phyloP scores from a whole-genome alignment of 2,113 vertebrate species.

The Anguilla japonica region DNA sequence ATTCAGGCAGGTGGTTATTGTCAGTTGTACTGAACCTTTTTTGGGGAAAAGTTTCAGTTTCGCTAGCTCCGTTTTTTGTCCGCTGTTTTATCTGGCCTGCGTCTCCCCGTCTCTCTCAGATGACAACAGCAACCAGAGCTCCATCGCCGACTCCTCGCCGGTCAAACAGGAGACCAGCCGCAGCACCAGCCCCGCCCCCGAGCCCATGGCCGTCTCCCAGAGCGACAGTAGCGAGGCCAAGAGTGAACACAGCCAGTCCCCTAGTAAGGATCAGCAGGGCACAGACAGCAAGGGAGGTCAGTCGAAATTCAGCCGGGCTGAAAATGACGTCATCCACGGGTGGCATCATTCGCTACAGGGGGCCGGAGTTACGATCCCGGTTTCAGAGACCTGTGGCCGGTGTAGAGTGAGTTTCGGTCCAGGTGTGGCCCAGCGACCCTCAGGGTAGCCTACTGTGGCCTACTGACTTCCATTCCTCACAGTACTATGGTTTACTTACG shows the following conservation, averaged over 20 bases:
- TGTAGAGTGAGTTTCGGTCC: not conserved
- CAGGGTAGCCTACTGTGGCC: not conserved
- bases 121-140: conserved; percentile 98
- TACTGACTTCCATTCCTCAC: no score
- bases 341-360: not conserved
- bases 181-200: conserved; percentile 88
- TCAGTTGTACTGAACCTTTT: no score
- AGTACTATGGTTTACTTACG: no score
- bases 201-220: conserved; percentile 71
- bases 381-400: not conserved
- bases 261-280: conserved; percentile 75
- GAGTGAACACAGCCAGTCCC: conserved; percentile 75
- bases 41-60: not conserved
- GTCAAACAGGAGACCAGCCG: conserved; percentile 94
- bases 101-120: conserved; percentile 65
- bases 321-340: not conserved
- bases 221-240: conserved; percentile 76
- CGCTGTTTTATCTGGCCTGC: not conserved
- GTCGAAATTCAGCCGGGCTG: conserved; percentile 6
- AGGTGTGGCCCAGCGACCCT: not conserved
- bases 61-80: not conserved
- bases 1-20: no score
- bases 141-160: conserved; percentile 92
- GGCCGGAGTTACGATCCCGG: no score
- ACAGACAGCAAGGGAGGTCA: conserved; percentile 76